These are phyloP conservation scores for rabbit (Oryctolagus cuniculus) DNA, from an alignment of 2,113 vertebrate species.

Conservation along the genomic window DNA sequence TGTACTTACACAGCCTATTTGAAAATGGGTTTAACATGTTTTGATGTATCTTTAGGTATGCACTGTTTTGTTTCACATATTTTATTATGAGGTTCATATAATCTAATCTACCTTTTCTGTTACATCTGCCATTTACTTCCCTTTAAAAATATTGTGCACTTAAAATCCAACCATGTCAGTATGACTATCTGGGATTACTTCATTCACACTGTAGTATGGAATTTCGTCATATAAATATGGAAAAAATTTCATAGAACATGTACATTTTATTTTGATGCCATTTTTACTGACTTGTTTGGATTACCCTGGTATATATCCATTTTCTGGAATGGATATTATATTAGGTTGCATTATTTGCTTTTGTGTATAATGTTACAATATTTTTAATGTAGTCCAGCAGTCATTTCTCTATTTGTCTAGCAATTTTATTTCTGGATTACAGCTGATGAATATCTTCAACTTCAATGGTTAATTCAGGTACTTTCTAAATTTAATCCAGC, in stretches of 20 bases:
- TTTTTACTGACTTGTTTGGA: too few relatives aligned
- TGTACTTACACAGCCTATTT: not conserved
- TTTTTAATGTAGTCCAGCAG: not conserved
- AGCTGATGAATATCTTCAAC: not conserved
- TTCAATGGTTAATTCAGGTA: not conserved
- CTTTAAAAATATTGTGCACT: conserved; percentile 15
- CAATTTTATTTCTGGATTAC: conserved; percentile 22
- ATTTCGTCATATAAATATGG: not conserved
- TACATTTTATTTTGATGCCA: too few relatives aligned
- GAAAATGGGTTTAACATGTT: not conserved
- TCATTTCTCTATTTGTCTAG: not conserved
- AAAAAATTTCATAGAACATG: too few relatives aligned
- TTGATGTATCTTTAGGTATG: not conserved
- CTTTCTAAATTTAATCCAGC: conserved; percentile 28
- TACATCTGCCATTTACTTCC: not conserved
- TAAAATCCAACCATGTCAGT: not conserved
- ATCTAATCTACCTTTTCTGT: not conserved
- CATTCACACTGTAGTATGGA: not conserved
- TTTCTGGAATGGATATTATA: not conserved
- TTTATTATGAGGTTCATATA: not conserved
- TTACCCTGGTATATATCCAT: not conserved
- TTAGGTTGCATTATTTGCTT: not conserved
- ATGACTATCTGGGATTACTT: conserved; percentile 37
- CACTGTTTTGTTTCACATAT: not conserved
- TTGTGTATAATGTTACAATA: not conserved